Percentiles rank a stretch among this genome's conserved stretches.
These are phyloP conservation scores for Acropternis orthonyx DNA, from an alignment of 2,797 vertebrate species.

Conservation along the genomic window DNA sequence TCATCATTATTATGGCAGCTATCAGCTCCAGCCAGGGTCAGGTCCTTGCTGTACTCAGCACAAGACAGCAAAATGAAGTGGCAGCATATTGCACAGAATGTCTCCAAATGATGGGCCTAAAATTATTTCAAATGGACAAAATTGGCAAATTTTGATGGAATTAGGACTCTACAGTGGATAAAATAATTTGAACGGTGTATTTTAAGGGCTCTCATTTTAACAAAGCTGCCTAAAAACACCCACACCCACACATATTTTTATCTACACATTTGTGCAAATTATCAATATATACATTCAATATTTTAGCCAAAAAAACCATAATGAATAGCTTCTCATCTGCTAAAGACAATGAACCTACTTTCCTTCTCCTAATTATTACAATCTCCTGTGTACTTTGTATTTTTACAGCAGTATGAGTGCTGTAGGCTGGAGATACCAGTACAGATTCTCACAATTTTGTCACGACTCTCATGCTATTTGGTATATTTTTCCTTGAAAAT, in stretches of 20 bases:
- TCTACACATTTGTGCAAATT: not conserved
- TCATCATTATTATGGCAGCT: not conserved
- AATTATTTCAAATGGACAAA: not conserved
- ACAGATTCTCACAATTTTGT: not conserved
- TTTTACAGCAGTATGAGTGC: conserved; percentile 3
- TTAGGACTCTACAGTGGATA: not conserved
- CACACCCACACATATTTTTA: not conserved
- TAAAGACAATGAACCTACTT: conserved; percentile 1
- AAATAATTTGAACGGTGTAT: not conserved
- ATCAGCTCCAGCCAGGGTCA: not conserved
- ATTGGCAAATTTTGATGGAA: not conserved
- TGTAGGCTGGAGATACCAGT: not conserved
- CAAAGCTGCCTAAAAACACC: not conserved
- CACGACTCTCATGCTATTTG: not conserved
- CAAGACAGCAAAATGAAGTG: not conserved
- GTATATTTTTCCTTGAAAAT: not conserved
- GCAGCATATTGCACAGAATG: not conserved
- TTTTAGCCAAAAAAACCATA: not conserved
- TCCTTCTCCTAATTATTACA: not conserved
- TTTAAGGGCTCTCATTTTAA: not conserved
- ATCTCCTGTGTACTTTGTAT: not conserved
- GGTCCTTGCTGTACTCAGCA: not conserved
- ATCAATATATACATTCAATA: not conserved
- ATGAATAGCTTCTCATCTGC: not conserved
- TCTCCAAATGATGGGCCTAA: not conserved